A percentile compares a stretch with the other conserved stretches of the same genome.
Conservation (phyloP, 2,797 vertebrate species). For the Channa striata region DNA sequence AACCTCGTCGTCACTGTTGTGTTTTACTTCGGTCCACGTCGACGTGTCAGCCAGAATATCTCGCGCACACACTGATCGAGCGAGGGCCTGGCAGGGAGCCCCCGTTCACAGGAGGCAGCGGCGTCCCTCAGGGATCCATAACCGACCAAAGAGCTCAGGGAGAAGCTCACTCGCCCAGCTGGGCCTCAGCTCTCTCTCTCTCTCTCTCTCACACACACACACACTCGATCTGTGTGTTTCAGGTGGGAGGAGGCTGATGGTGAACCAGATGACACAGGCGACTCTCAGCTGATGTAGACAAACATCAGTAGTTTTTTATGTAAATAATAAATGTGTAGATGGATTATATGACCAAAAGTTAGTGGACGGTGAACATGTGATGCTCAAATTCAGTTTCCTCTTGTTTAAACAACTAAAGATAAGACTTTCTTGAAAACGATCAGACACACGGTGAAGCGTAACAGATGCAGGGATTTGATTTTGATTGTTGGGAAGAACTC, state of each 20-base stretch:
- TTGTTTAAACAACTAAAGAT: too few species aligned
- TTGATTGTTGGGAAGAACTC: too few species aligned
- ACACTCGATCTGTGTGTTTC: constrained; percentile 19
- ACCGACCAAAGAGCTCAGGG: constrained; percentile 61
- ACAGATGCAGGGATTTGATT: too few species aligned
- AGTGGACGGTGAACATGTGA: too few species aligned
- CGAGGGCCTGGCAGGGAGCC: constrained; percentile 59
- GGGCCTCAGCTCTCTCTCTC: constrained; percentile 36
- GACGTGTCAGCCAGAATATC: constrained; percentile 36
- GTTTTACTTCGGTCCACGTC: constrained; percentile 32
- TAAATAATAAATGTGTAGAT: too few species aligned
- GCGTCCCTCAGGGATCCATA: constrained; percentile 66
- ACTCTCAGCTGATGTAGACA: constrained; percentile 30
- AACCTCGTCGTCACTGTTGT: constrained; percentile 7
- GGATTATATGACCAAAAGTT: too few species aligned
- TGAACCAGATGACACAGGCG: constrained; percentile 43
- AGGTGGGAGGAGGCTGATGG: constrained; percentile 5
- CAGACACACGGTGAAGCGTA: too few species aligned
- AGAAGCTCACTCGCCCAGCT: constrained; percentile 58
- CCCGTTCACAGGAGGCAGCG: constrained; percentile 63
- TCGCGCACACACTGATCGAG: constrained; percentile 22
- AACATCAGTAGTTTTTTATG: too few species aligned
- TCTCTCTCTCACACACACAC: too few species aligned
- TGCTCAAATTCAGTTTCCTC: too few species aligned
- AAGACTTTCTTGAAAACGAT: too few species aligned